A percentile compares a stretch with the other conserved stretches of the same genome.
These are phyloP conservation scores for Vicugna pacos DNA, from an alignment of 2,113 vertebrate genomes.

Conservation along the genomic window DNA sequence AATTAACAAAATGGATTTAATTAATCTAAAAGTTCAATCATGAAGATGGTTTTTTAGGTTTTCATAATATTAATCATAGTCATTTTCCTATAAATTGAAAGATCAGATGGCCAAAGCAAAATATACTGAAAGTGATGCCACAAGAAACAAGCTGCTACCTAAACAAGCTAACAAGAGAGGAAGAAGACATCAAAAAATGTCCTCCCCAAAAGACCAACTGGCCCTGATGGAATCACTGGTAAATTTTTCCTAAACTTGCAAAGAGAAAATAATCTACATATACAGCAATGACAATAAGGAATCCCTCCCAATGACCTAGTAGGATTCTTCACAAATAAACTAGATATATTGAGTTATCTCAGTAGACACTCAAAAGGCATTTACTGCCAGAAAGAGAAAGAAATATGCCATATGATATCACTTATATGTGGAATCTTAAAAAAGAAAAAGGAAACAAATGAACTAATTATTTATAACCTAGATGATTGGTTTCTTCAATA, in stretches of 20 bases:
- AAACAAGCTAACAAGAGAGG: background rate
- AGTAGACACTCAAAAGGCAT: background rate
- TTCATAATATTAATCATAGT: background rate
- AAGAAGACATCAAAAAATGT: background rate
- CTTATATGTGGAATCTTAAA: too few species aligned
- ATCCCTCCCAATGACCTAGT: slow-evolving; percentile 20
- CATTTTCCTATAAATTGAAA: slow-evolving; percentile 8
- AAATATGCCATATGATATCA: too few species aligned
- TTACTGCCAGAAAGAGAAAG: background rate
- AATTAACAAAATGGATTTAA: background rate
- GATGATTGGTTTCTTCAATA: too few species aligned
- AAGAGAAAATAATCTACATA: slow-evolving; percentile 9
- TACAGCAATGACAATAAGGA: slow-evolving; percentile 29
- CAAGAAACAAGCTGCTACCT: background rate
- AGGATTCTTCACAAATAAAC: slow-evolving; percentile 35
- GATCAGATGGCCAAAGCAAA: slow-evolving; percentile 2
- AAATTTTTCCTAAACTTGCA: slow-evolving; percentile 8
- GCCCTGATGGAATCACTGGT: background rate
- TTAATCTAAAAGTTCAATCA: background rate
- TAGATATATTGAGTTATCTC: background rate
- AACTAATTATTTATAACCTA: too few species aligned
- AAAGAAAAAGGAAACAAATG: too few species aligned
- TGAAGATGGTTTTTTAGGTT: background rate
- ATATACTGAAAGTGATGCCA: background rate
- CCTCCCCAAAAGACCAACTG: background rate